Evolutionary conservation across 2,113 vertebrate species (phyloP).

Genomic region (Campylomormyrus tamandua): DNA sequence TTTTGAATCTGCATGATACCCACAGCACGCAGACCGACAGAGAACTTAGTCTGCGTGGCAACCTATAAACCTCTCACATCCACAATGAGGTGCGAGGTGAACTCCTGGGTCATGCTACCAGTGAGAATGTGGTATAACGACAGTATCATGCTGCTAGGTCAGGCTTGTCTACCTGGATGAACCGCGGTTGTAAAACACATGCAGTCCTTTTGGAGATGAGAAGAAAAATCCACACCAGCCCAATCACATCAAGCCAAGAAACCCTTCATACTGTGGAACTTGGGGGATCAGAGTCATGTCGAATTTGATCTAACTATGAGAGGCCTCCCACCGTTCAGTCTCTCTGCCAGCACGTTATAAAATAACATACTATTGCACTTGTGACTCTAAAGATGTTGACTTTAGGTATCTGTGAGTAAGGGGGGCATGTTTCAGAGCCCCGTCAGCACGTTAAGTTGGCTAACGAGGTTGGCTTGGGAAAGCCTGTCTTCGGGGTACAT

Average conservation of each 20-base stretch:
- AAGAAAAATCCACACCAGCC: background rate
- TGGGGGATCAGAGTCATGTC: background rate
- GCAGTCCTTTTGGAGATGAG: too few relatives aligned
- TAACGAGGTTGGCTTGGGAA: background rate
- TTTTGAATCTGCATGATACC: background rate
- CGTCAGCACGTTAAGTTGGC: background rate
- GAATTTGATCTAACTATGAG: background rate
- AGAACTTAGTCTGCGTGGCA: background rate
- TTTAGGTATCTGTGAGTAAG: background rate
- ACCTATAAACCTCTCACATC: background rate
- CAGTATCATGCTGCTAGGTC: background rate
- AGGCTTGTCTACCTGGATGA: background rate
- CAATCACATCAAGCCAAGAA: background rate
- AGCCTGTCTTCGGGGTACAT: background rate
- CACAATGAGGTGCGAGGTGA: background rate
- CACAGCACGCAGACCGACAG: background rate
- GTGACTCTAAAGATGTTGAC: background rate
- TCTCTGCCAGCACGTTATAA: background rate
- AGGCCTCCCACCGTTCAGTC: background rate
- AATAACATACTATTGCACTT: background rate
- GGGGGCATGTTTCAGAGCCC: background rate
- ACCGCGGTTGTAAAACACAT: background rate
- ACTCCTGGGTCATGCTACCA: background rate
- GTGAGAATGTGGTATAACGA: background rate
- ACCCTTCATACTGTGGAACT: background rate